phyloP scores from a whole-genome alignment of 2,888 invertebrate species.

The Arrhopalites spinosus region DNA sequence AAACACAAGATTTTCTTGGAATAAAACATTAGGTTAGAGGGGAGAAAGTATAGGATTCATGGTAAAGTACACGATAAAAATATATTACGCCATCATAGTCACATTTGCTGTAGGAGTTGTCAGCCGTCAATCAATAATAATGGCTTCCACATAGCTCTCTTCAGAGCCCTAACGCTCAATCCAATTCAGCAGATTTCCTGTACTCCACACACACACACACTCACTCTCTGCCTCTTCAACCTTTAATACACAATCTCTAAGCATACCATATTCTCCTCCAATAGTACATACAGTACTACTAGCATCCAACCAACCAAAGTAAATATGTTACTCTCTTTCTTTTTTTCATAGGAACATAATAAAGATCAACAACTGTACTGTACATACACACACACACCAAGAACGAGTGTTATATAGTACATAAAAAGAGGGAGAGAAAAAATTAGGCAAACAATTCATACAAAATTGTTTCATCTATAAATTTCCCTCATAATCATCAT shows the following conservation, averaged over 20 bases:
- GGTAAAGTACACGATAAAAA: slow-evolving; percentile 14
- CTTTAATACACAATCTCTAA: background rate
- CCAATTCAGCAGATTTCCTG: slow-evolving; percentile 17
- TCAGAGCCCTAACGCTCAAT: slow-evolving; percentile 17
- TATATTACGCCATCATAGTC: slow-evolving; percentile 8
- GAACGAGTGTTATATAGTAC: background rate
- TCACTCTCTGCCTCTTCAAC: background rate
- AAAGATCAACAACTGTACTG: background rate
- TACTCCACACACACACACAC: background rate
- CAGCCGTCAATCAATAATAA: slow-evolving; percentile 26
- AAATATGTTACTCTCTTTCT: background rate
- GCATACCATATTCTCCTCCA: background rate
- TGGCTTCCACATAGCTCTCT: slow-evolving; percentile 3
- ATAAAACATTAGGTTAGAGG: slow-evolving; percentile 6
- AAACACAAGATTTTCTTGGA: background rate
- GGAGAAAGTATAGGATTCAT: background rate
- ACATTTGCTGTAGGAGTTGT: slow-evolving; percentile 2
- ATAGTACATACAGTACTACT: no score
- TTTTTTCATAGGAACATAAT: background rate
- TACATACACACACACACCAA: background rate
- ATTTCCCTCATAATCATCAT: slow-evolving; percentile 12
- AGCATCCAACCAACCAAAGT: no score
- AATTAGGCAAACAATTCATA: background rate
- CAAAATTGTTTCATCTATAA: slow-evolving; percentile 1
- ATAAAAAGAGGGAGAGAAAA: background rate